Evolutionary conservation across 2,797 vertebrate genomes (phyloP).

Genomic region (Psittacula derbiana): DNA sequence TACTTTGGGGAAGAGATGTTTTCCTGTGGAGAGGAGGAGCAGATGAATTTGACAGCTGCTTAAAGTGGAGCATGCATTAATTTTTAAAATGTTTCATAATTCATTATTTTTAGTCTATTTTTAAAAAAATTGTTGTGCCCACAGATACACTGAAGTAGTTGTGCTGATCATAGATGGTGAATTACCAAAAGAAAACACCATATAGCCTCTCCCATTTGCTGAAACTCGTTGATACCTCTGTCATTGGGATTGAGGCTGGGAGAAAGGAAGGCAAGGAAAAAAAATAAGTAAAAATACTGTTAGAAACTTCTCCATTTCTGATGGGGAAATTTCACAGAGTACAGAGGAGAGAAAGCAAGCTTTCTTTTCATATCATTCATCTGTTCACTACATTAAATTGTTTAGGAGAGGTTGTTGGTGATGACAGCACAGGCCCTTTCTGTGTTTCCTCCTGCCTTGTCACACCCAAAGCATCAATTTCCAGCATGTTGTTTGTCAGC

Average conservation of each 20-base stretch:
- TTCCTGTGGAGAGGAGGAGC: constrained; percentile 35
- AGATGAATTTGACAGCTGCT: constrained; percentile 70
- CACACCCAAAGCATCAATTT: background rate
- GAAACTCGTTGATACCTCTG: background rate
- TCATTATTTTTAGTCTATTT: constrained; percentile 62
- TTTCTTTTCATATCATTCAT: background rate
- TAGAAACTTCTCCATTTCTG: background rate
- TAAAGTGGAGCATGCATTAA: constrained; percentile 72
- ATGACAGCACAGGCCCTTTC: background rate
- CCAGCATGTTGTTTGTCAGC: background rate
- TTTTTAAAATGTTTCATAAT: constrained; percentile 75
- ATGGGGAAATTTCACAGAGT: background rate
- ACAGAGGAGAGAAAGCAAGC: background rate
- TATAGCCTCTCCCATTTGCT: background rate
- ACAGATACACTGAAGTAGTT: background rate
- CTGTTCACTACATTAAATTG: background rate
- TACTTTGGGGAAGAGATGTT: constrained; percentile 2
- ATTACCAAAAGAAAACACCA: background rate
- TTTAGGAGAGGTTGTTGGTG: background rate
- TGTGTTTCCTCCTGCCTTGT: background rate
- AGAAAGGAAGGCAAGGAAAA: background rate
- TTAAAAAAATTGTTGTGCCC: background rate
- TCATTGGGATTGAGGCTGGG: background rate
- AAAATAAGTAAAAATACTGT: background rate
- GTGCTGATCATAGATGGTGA: background rate